A percentile compares a stretch with the other conserved stretches of the same genome.
Conservation (phyloP, 1,140 invertebrate species). For the Drosophila cardini region DNA sequence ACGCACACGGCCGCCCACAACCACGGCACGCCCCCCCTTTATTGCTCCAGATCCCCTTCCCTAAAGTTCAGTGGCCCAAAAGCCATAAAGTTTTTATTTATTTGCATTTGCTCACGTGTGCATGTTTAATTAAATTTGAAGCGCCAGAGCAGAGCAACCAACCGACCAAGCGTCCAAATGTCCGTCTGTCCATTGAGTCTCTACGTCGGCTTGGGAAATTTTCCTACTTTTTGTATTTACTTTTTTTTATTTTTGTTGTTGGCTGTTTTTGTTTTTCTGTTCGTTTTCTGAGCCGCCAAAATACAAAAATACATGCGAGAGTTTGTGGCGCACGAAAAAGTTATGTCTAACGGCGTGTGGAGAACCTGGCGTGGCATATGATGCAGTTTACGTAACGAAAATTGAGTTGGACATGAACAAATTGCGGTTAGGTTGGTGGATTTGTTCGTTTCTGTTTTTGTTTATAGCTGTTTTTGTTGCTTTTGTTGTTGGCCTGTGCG, state of each 20-base stretch:
- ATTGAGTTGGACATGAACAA: conserved; percentile 81
- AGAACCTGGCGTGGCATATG: conserved; percentile 55
- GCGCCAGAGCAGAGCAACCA: conserved; percentile 68
- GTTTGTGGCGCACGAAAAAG: conserved; percentile 54
- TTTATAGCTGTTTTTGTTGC: conserved; percentile 32
- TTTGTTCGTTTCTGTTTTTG: conserved; percentile 42
- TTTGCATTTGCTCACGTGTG: conserved; percentile 83
- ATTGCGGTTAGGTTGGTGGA: conserved; percentile 71
- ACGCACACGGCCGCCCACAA: conserved; percentile 58
- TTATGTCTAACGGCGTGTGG: conserved; percentile 65
- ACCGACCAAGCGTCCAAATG: conserved; percentile 31
- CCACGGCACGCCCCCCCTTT: background rate
- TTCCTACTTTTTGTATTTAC: conserved; percentile 15
- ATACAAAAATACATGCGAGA: conserved; percentile 61
- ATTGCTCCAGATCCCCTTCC: background rate
- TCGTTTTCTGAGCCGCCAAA: conserved; percentile 26
- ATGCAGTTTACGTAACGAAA: conserved; percentile 81
- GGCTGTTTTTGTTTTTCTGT: conserved; percentile 16
- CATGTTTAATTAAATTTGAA: conserved; percentile 84
- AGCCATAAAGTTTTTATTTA: conserved; percentile 83
- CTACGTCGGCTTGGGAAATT: conserved; percentile 59
- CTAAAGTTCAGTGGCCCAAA: conserved; percentile 55
- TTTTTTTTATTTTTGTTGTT: conserved; percentile 23
- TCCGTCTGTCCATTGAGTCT: conserved; percentile 42
- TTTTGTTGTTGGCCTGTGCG: conserved; percentile 2